phyloP scores from a whole-genome alignment of 1,140 invertebrate genomes.

The Rhagoletis pomonella region DNA sequence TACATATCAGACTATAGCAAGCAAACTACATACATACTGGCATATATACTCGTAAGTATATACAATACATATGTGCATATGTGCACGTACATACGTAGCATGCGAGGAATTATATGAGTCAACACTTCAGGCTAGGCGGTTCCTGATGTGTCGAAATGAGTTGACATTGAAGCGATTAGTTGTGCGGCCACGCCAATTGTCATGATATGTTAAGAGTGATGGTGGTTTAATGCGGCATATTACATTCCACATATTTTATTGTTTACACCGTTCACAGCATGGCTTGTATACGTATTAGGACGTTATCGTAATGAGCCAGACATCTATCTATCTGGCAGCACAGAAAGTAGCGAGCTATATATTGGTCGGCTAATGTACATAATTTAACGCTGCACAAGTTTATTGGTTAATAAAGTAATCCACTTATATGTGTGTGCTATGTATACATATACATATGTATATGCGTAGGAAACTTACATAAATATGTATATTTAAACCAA shows the following conservation, averaged over 20 bases:
- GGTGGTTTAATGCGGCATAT: background rate
- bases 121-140: background rate
- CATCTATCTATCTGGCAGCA: background rate
- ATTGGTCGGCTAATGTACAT: background rate
- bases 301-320: slow-evolving; percentile 5
- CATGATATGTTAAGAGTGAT: background rate
- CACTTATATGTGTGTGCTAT: too few species aligned
- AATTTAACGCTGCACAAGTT: background rate
- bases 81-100: background rate
- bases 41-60: too few species aligned
- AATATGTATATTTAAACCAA: too few species aligned
- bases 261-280: background rate
- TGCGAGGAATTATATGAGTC: background rate
- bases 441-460: too few species aligned
- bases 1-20: background rate
- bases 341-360: background rate
- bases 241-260: background rate
- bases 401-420: background rate
- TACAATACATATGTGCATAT: background rate
- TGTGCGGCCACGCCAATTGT: slow-evolving; percentile 10
- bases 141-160: slow-evolving; percentile 26
- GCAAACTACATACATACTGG: background rate
- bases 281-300: background rate
- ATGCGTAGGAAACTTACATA: too few species aligned
- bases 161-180: slow-evolving; percentile 43